Evolutionary conservation across 92 coral and sea anemone species (phyloP), one percentile per base, ranked within the genome.

Genomic region (Pocillopora meandrina): DNA sequence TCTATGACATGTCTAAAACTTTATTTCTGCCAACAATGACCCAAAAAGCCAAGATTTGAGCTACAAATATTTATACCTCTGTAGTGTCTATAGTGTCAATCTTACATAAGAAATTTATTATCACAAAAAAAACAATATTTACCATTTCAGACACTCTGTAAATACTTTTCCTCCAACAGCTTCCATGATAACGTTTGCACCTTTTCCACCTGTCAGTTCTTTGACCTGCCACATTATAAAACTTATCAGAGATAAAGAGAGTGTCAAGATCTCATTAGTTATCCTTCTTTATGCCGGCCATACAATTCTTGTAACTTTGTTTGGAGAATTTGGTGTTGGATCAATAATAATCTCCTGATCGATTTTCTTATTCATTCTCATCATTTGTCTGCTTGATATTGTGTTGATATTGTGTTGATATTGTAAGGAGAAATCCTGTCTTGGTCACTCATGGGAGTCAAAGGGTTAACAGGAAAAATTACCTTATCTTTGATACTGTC

Each of bases 161-260:
- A 95, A 91, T 4, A 90, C 94, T 72, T 94, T 87, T 21, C 98
- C 98, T 62, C 98, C 98, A 52, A 96, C 98, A 61, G 94, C 92
- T 34, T 96, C 98, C 90, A 96, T 86, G 55, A 92, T 95, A 3
- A 96, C 95, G 83, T 96, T 82, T 68, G 95, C 95, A 17, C 98
- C 98, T 75, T 86, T 88, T 9, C 98, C 98, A 61, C 72, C 87
- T 57, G 98, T 94, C 1, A 92, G 74, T 71, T 94, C 98, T 77
- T 96, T 96, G 2, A 91, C 90, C 98, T 96, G 33, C 7, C 8
- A 82, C 55, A 57, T 12, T 26, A 62, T 17, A 12, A 1, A 17
- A 17, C 6, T 70, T 12, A 70, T 70, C 56, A 70, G 9, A 34
- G 56, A 14, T 36, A 1, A 31, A 68, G 2, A 31, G 35, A 31